Conservation (phyloP, 2,888 invertebrate species). For the Sialis fuliginosa region DNA sequence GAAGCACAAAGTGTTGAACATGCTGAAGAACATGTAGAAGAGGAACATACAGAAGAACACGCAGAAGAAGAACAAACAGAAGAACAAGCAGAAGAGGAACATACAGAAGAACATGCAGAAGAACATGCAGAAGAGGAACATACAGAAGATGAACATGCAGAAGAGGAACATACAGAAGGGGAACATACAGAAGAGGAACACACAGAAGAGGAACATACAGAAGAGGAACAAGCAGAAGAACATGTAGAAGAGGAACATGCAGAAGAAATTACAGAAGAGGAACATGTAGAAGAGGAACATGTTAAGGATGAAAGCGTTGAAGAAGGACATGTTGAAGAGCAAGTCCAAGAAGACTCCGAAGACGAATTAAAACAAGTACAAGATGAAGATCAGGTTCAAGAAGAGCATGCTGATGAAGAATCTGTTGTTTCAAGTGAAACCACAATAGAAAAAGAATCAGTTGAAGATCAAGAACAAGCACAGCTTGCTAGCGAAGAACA, state of each 20-base stretch:
- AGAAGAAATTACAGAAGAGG: constrained; percentile 14
- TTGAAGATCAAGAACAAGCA: constrained; percentile 22
- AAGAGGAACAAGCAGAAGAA: constrained; percentile 11
- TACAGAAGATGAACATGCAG: constrained; percentile 10
- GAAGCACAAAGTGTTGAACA: constrained; percentile 3
- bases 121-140: constrained; percentile 11
- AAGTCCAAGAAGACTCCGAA: constrained; percentile 13
- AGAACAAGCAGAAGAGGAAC: constrained; percentile 7
- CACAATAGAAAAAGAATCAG: constrained; percentile 27
- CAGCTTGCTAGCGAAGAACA: constrained; percentile 11
- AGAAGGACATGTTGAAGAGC: constrained; percentile 15
- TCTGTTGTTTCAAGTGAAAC: constrained; percentile 17
- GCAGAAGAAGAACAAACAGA: constrained; percentile 11
- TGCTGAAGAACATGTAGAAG: not conserved
- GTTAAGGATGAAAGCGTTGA: constrained; percentile 16
- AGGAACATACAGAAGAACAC: not conserved
- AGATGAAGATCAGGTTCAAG: constrained; percentile 22
- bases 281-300: constrained; percentile 9
- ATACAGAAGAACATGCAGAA: constrained; percentile 16
- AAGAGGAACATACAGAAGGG: constrained; percentile 17
- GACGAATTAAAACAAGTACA: constrained; percentile 11
- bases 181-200: constrained; percentile 17
- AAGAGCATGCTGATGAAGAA: constrained; percentile 32
- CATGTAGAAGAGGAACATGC: constrained; percentile 13
- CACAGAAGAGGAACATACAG: constrained; percentile 11